phyloP scores from a whole-genome alignment of 1,140 invertebrate genomes.

The Cotesia glomerata region DNA sequence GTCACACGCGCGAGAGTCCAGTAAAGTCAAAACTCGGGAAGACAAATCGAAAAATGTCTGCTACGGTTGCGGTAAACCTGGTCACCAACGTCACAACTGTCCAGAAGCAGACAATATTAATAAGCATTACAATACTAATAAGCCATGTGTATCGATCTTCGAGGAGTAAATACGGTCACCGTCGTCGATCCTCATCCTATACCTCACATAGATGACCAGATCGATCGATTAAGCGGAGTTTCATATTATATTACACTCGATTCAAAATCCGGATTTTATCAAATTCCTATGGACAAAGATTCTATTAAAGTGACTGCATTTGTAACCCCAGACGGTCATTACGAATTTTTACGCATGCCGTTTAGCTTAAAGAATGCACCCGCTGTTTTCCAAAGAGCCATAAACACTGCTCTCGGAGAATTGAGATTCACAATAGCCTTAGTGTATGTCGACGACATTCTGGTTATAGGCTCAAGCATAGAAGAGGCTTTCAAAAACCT shows the following conservation, averaged over 20 bases:
- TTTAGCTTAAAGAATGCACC: conserved; percentile 62
- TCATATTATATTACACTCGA: conserved; percentile 35
- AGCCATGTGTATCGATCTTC: no score
- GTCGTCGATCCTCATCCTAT: no score
- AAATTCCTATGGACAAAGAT: conserved; percentile 13
- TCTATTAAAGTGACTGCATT: conserved; percentile 34
- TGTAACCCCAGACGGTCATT: conserved; percentile 38
- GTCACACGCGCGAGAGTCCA: neutral
- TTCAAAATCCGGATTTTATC: conserved; percentile 30
- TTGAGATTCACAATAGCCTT: conserved; percentile 9
- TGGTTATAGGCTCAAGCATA: conserved; percentile 26
- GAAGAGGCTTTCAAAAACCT: conserved; percentile 35
- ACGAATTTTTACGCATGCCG: conserved; percentile 53
- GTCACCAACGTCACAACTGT: neutral
- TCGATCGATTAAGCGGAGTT: conserved; percentile 36
- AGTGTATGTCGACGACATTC: conserved; percentile 34
- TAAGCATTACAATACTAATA: no score
- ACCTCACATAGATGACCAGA: no score
- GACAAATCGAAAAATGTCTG: neutral
- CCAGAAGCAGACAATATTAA: neutral
- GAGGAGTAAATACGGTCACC: no score
- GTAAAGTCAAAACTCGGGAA: neutral
- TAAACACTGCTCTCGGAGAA: conserved; percentile 8
- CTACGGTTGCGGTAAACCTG: conserved; percentile 1
- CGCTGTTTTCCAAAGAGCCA: conserved; percentile 50